Base-by-base conservation (phyloP, 2,888 invertebrate species). In the Ypsolopha sequella region DNA sequence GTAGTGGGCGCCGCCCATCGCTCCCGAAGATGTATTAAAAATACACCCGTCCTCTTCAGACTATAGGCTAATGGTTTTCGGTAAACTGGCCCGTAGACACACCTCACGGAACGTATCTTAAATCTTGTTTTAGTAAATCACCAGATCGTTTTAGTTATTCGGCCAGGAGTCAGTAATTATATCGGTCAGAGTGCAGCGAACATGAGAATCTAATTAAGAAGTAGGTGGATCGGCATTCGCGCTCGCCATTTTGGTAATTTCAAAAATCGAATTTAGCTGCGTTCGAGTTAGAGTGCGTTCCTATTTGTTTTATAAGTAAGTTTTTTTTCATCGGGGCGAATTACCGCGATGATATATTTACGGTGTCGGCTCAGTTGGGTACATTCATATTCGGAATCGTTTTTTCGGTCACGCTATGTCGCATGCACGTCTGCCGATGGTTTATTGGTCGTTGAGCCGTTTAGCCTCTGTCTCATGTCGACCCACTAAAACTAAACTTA, bases 1-100 rank as follows among this genome's bases (percentile, higher is more conserved):
- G 86, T 86, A 86, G 86, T 86, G 77, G 70, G 78, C 73, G 73
- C 78, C 85, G 85, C 85, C 86, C 85, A 79, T 77, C 80, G 85
- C 85, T 85, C 80, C 85, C 78, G 81, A 75, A 34, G 72, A 76
- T 70, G 73, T 73, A 82, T 84, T 84, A 82, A 81, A 81, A 84
- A 80, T 78, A 81, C 78, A 80, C 82, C 78, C 81, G 72, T 76
- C 78, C 76, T 78, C 80, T 80, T 76, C 74, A 75, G 76, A 71
- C 60, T 68, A 68, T 66, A 78, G 80, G 78, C 84, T 86, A 86
- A 86, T 86, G 85, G 82, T 86, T 86, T 85, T 85, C 76, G 85
- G 84, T 80, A 84, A 84, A 82, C 80, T 81, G 79, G 79, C 73
- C 73, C 70, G 74, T 73, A 73, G 77, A 77, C 77, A 78, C 80